These are phyloP conservation scores for Acromyrmex heyeri DNA, from an alignment of 1,140 invertebrate genomes.

Conservation along the genomic window DNA sequence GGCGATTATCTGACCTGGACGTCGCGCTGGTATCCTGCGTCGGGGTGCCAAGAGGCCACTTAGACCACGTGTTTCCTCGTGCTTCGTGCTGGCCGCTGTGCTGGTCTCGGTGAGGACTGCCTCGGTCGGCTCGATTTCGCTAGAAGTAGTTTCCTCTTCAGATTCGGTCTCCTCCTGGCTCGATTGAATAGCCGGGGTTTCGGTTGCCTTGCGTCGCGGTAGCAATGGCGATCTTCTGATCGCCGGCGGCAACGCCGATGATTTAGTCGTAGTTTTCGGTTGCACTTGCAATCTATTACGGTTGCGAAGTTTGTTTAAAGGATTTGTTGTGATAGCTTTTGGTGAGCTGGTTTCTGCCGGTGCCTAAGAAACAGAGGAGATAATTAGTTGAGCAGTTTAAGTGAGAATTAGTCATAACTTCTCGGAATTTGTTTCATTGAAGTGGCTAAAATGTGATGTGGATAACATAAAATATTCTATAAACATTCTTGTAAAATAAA, in stretches of 20 bases:
- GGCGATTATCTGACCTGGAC: slow-evolving; percentile 85
- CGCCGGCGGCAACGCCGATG: slow-evolving; percentile 70
- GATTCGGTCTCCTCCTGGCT: slow-evolving; percentile 65
- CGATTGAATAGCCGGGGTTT: slow-evolving; percentile 75
- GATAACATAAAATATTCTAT: too few relatives aligned
- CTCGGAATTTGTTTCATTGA: neutral
- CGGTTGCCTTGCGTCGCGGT: slow-evolving; percentile 83
- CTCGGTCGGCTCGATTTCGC: slow-evolving; percentile 83
- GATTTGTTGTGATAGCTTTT: slow-evolving; percentile 80
- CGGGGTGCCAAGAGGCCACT: slow-evolving; percentile 88
- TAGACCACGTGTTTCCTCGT: slow-evolving; percentile 87
- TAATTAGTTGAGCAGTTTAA: neutral
- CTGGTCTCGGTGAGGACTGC: slow-evolving; percentile 85
- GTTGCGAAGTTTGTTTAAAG: slow-evolving; percentile 84
- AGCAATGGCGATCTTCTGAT: slow-evolving; percentile 82
- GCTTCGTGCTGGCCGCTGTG: slow-evolving; percentile 83
- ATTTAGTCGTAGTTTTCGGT: slow-evolving; percentile 83
- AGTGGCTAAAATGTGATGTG: neutral
- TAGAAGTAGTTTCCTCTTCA: slow-evolving; percentile 59
- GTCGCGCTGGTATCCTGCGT: slow-evolving; percentile 87
- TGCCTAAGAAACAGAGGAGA: slow-evolving; percentile 72
- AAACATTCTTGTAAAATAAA: too few relatives aligned
- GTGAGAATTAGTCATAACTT: neutral
- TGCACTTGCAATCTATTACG: slow-evolving; percentile 83
- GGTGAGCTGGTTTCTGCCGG: slow-evolving; percentile 83